phyloP scores from a whole-genome alignment of 2,113 vertebrate genomes.

The Pan troglodytes region NHGRI_mPanTro3-v2.1_pri NC_072398.2:221906501-221907000 shows the following conservation, averaged over 20 bases:
- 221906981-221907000: not conserved
- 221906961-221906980: not conserved
- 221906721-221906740: not conserved
- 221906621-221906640: not conserved
- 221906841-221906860: not conserved
- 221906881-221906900: not conserved
- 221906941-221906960: not conserved
- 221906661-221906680: fast-evolving
- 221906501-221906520: not conserved
- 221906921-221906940: not conserved
- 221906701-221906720: not conserved
- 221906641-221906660: not conserved
- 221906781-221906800: not conserved
- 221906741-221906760: not conserved
- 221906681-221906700: not conserved
- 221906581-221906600: not conserved
- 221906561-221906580: not conserved
- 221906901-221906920: not conserved
- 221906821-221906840: not conserved
- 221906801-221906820: not conserved
- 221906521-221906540: not conserved
- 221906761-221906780: not conserved
- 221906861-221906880: not conserved
- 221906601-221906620: not conserved
- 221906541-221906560: not conserved